A percentile compares a stretch with the other conserved stretches of the same genome.
These are phyloP conservation scores for Drosophila paramelanica DNA, from an alignment of 2,888 invertebrate species.

Conservation along the genomic window DNA sequence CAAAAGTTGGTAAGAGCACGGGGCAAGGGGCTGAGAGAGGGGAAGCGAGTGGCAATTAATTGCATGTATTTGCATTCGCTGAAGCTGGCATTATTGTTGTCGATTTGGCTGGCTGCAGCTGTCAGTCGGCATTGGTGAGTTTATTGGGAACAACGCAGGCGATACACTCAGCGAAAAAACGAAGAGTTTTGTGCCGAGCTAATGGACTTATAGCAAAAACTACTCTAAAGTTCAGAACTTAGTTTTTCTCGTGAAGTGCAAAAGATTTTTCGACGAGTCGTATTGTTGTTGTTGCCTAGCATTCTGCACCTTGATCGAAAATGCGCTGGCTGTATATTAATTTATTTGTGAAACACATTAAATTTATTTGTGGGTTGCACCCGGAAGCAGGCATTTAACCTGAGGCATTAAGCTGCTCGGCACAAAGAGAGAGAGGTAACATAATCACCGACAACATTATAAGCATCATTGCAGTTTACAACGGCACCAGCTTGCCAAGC, in stretches of 20 bases:
- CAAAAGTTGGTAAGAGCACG: conserved; percentile 27
- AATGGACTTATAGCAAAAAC: too few species aligned
- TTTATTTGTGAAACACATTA: not conserved
- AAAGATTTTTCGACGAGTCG: not conserved
- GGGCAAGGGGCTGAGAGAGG: not conserved
- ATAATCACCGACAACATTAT: conserved; percentile 50
- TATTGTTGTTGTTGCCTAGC: not conserved
- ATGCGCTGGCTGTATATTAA: not conserved
- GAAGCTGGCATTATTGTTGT: conserved; percentile 8
- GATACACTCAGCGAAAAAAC: not conserved
- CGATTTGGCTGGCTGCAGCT: not conserved
- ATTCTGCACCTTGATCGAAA: not conserved
- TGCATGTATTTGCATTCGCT: conserved; percentile 14
- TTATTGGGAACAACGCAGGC: not conserved
- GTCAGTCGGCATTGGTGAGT: not conserved
- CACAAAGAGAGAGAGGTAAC: conserved; percentile 18
- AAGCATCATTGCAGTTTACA: conserved; percentile 29
- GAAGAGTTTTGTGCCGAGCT: too few species aligned
- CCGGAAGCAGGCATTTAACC: conserved; percentile 23
- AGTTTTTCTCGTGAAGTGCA: not conserved
- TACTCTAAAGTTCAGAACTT: not conserved
- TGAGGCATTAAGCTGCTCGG: conserved; percentile 23
- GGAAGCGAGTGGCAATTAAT: conserved; percentile 4
- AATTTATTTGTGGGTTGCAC: conserved; percentile 12
- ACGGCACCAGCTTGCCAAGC: conserved; percentile 11